Base-by-base conservation (phyloP, 1,140 invertebrate genomes). In the Platyscapa corneri region DNA sequence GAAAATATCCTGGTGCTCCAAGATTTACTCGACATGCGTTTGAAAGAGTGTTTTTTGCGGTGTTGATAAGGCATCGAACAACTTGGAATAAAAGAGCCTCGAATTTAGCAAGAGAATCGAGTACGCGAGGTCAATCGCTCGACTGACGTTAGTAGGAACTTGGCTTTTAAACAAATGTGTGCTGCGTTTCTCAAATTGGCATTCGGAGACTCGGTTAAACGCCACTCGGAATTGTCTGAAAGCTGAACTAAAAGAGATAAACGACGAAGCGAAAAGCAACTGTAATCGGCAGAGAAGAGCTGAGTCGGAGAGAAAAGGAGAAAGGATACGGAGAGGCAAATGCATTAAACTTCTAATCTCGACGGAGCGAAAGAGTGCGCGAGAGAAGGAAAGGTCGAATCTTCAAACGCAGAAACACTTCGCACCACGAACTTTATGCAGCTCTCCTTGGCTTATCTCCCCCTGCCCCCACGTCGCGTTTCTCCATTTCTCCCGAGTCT, bases 361-460 rank as follows among this genome's bases (percentile, higher is more conserved):
- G 67, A 1, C 18, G 67, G 30, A 10, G 30, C 6, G n/a, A 32
- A 74, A 42, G 27, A 67, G 12, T 67, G 27, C 56, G 56, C 56
- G 34, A 37, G 34, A 70, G 34, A 30, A 49, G 5, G 0, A 53
- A 30, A 53, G 30, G 46, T 32, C 75, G 67, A 81, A 72, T 81
- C 53, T 39, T 18, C 42, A 72, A 72, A 81, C 7, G 65, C 56
- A 72, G 65, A 81, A 82, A 82, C 30, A 70, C 32, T 37, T 23
- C 23, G 67, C 5, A 8, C 42, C 53, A 7, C 18, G 80, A 37
- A 75, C n/a, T 81, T 85, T 81, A 85, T 85, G 87, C 85, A 80
- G 70, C 85, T 86, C 87, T 80, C 76, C 30, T 18, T 37, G n/a
- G 32, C 83, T 85, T 85, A 85, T 85, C 83, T 79, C 39, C 34